phyloP scores from a whole-genome alignment of 2,888 invertebrate species.

The Tipula helvola region DNA sequence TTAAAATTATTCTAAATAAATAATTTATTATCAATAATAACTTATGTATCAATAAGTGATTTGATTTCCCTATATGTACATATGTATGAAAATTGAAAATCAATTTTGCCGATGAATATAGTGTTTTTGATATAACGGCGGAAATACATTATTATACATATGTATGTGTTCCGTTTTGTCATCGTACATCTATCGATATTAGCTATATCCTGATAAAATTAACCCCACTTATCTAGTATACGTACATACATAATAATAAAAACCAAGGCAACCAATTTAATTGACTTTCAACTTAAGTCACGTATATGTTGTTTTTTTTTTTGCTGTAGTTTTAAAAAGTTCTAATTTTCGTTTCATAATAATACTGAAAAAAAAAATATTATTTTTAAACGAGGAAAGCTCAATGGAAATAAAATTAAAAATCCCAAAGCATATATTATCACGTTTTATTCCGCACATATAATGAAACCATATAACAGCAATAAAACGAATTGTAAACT shows the following conservation, averaged over 20 bases:
- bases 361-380: background rate
- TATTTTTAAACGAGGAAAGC: background rate
- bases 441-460: background rate
- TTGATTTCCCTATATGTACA: background rate
- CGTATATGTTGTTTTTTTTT: background rate
- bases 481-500: background rate
- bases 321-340: background rate
- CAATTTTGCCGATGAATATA: background rate
- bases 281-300: background rate
- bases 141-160: background rate
- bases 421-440: background rate
- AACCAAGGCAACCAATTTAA: background rate
- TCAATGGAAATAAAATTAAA: background rate
- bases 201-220: background rate
- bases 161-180: background rate
- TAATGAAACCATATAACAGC: background rate
- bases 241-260: background rate
- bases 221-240: background rate
- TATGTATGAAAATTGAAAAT: background rate
- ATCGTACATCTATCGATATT: background rate
- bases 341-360: background rate
- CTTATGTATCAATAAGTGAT: too few relatives aligned
- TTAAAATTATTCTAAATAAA: background rate
- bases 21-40: background rate
- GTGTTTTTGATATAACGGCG: background rate